phyloP scores from a whole-genome alignment of 2,797 vertebrate species.

The Diplodus sargus region DNA sequence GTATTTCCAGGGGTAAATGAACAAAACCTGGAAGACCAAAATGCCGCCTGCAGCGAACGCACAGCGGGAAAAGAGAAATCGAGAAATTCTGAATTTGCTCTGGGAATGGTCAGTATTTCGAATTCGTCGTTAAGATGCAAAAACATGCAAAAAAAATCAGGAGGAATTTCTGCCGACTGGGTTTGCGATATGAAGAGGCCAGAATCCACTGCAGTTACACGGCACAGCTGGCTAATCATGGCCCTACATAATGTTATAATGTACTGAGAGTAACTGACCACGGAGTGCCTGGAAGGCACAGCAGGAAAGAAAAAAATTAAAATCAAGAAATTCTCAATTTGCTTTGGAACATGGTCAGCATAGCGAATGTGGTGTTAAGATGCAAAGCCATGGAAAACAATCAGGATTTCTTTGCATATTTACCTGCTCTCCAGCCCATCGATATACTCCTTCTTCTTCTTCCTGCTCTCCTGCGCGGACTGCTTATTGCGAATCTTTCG shows the following conservation, averaged over 20 bases:
- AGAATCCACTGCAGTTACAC: neutral
- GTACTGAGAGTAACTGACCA: neutral
- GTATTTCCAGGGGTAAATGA: neutral
- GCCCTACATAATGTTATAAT: constrained; percentile 4
- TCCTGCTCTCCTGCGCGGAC: constrained; percentile 95
- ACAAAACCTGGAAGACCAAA: neutral
- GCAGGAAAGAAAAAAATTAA: neutral
- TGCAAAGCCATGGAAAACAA: neutral
- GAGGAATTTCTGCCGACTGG: neutral
- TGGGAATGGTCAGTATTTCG: neutral
- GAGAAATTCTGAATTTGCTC: neutral
- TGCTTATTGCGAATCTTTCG: constrained; percentile 97
- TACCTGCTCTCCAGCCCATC: constrained; percentile 94
- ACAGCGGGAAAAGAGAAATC: neutral
- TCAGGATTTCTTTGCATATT: neutral
- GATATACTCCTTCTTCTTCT: constrained; percentile 97
- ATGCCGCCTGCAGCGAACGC: neutral
- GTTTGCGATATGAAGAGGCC: neutral
- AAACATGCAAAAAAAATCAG: neutral
- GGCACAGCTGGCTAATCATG: neutral
- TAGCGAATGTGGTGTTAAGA: neutral
- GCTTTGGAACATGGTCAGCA: neutral
- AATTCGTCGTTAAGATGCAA: neutral
- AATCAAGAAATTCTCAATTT: neutral
- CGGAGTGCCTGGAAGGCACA: neutral